Evolutionary conservation across 2,113 vertebrate genomes (phyloP).

Genomic region (Mola mola): DNA sequence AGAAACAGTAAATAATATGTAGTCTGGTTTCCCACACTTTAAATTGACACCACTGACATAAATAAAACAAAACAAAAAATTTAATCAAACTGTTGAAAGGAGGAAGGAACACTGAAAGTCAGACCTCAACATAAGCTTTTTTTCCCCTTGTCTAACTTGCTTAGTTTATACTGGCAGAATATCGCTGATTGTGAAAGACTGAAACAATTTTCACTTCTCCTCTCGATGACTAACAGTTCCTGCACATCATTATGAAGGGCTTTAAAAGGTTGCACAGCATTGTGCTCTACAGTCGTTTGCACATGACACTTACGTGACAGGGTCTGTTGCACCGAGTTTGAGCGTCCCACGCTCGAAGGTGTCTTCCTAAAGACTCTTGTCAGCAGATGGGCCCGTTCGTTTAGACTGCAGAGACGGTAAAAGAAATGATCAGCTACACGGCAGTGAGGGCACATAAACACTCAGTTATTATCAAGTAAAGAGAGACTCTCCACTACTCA

Average conservation of each 20-base stretch:
- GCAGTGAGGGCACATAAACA: background rate
- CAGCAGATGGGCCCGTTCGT: slow-evolving; percentile 96
- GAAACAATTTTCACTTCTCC: background rate
- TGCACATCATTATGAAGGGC: background rate
- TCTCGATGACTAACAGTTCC: background rate
- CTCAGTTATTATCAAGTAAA: slow-evolving; percentile 15
- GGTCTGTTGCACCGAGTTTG: slow-evolving; percentile 92
- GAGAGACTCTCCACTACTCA: slow-evolving; percentile 2
- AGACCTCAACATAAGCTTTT: background rate
- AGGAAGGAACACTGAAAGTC: background rate
- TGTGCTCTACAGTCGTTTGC: background rate
- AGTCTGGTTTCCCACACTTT: background rate
- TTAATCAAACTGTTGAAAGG: background rate
- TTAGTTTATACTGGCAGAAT: background rate
- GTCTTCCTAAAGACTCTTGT: slow-evolving; percentile 97
- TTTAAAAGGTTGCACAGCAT: background rate
- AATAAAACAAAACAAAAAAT: background rate
- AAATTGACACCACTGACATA: background rate
- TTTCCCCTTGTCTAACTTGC: background rate
- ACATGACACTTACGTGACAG: slow-evolving; percentile 90
- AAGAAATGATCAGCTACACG: slow-evolving; percentile 25
- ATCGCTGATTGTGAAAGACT: background rate
- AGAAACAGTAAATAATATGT: background rate
- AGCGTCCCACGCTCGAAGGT: slow-evolving; percentile 91
- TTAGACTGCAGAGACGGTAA: slow-evolving; percentile 83